phyloP scores from a whole-genome alignment of 1,140 invertebrate genomes.

The Drosophila albomicans region DNA sequence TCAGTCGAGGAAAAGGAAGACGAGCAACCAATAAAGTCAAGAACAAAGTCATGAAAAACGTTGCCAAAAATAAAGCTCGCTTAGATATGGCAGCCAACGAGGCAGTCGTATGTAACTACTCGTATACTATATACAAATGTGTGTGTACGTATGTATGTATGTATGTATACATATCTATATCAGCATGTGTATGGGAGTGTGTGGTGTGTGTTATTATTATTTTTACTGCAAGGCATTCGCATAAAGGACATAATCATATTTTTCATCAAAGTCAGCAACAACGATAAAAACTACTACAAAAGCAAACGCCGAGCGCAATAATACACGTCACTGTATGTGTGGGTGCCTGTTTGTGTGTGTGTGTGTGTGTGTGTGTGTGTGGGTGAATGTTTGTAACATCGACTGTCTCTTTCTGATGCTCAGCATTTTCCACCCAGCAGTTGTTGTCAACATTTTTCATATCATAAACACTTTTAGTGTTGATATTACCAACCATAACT shows the following conservation, averaged over 20 bases:
- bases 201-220: conserved; percentile 77
- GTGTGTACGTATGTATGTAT: conserved; percentile 3
- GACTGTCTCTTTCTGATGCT: conserved; percentile 19
- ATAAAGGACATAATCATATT: conserved; percentile 84
- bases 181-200: neutral
- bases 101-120: conserved; percentile 31
- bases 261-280: conserved; percentile 83
- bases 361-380: conserved; percentile 12
- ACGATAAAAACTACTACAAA: conserved; percentile 80
- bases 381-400: conserved; percentile 25
- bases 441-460: conserved; percentile 84
- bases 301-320: conserved; percentile 43
- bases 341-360: conserved; percentile 19
- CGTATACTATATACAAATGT: conserved; percentile 45
- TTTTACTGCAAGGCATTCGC: conserved; percentile 83
- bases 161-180: neutral
- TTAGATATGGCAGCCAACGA: conserved; percentile 24
- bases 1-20: conserved; percentile 44
- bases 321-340: conserved; percentile 43
- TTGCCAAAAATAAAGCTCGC: conserved; percentile 64
- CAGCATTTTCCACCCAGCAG: conserved; percentile 74
- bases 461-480: conserved; percentile 83
- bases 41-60: conserved; percentile 82
- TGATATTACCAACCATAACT: conserved; percentile 84
- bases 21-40: conserved; percentile 74